Conservation (phyloP, 2,888 invertebrate species). For the Invenusta paracnida region DNA sequence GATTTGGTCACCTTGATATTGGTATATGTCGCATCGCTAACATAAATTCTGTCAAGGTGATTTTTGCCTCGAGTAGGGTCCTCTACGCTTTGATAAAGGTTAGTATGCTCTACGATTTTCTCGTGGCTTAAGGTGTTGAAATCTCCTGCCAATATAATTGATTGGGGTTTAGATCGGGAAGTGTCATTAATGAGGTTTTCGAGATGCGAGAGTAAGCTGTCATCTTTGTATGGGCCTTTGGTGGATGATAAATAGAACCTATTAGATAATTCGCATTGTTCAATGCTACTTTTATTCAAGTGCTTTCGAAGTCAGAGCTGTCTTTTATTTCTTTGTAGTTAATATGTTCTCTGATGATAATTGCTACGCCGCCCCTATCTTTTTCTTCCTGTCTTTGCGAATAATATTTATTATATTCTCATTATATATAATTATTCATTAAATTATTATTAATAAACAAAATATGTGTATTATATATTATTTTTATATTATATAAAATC, state of each 20-base stretch:
- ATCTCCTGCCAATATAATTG: conserved; percentile 24
- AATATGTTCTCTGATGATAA: conserved; percentile 14
- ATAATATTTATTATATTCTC: too few relatives aligned
- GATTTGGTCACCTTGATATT: conserved; percentile 8
- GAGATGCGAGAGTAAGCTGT: conserved; percentile 25
- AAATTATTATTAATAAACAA: too few relatives aligned
- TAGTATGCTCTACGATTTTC: conserved; percentile 19
- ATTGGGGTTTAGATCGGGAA: background rate
- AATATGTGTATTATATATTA: too few relatives aligned
- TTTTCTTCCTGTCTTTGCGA: conserved; percentile 26
- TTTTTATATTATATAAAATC: too few relatives aligned
- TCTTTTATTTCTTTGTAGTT: conserved; percentile 17
- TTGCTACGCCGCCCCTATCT: conserved; percentile 22
- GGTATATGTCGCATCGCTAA: conserved; percentile 29
- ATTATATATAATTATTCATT: too few relatives aligned
- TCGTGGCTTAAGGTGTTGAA: conserved; percentile 13
- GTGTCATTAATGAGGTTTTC: conserved; percentile 22
- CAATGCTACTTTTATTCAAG: background rate
- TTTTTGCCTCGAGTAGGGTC: conserved; percentile 25
- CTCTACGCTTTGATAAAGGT: background rate
- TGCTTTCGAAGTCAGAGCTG: conserved; percentile 10
- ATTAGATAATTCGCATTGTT: conserved; percentile 26
- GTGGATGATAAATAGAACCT: conserved; percentile 28
- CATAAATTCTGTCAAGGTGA: conserved; percentile 19
- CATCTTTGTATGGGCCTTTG: conserved; percentile 7